Base-by-base conservation (phyloP, 2,113 vertebrate genomes). In the Monopterus albus region DNA sequence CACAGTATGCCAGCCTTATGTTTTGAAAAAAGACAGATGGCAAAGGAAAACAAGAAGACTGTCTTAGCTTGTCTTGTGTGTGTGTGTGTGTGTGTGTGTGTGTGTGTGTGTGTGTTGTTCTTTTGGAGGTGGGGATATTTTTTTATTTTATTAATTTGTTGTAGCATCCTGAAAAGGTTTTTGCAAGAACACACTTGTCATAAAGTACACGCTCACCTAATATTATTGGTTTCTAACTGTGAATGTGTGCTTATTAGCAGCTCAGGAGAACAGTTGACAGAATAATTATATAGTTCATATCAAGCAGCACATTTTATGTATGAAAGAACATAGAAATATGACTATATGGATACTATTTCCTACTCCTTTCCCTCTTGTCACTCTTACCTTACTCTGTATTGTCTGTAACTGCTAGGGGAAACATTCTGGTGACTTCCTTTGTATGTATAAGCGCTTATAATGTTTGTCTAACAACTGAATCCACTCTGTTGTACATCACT, bases 391-490 rank as follows among this genome's bases (percentile, higher is more conserved):
- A 26, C 0, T 56, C 28, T 26, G 23, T 60, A 17, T 59, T 57
- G 21, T 36, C 20, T 28, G 21, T 8, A 18, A 15, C 38, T 60
- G 26, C 38, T 25, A n/a, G 14, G n/a, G 12, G 9, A 25, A 42
- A 43, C 53, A 12, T 45, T 28, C 3, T 33, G 36, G 28, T 36
- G 29, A 58, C 13, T 21, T 29, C 17, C 39, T 55, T 43, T 40
- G 60, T 73, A 31, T 40, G n/a, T 29, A 17, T 35, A 56, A 25
- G 14, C 17, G 51, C 20, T 49, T 50, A 50, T 50, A 26, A 33
- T 49, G 33, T 81, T 49, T 63, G 58, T 81, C 46, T 71, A 74
- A 57, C 40, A 23, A 23, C 46, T 18, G 10, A 69, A 58, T 58
- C 40, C 31, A 46, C 49, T 23, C 52, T 53, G 21, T 29, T 58